phyloP scores from a whole-genome alignment of 2,797 vertebrate species.

The Bucorvus abyssinicus region DNA sequence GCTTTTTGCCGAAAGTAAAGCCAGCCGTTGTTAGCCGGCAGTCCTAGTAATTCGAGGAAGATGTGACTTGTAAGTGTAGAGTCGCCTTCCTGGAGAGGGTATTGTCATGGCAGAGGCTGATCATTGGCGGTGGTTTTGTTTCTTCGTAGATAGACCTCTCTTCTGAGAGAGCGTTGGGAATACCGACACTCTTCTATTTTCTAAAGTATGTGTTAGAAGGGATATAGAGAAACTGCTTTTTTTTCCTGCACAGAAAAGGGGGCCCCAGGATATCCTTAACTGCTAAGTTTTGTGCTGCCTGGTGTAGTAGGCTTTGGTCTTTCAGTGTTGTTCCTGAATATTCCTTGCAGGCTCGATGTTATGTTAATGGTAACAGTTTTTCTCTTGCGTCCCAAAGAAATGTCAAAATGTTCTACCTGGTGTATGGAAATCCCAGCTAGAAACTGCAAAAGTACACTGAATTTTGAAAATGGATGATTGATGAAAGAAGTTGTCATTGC shows the following conservation, averaged over 20 bases:
- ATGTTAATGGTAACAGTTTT: background rate
- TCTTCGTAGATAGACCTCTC: background rate
- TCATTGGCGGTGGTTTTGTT: rapidly evolving
- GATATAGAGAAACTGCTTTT: background rate
- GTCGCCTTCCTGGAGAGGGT: background rate
- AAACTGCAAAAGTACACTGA: background rate
- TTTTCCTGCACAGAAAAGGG: background rate
- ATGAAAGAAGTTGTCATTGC: background rate
- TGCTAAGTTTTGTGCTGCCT: background rate
- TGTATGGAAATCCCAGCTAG: background rate
- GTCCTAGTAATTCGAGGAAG: background rate
- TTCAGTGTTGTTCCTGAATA: background rate
- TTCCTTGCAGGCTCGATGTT: background rate
- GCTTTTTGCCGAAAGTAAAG: background rate
- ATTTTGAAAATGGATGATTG: background rate
- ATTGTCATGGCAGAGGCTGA: background rate
- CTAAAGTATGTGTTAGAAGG: background rate
- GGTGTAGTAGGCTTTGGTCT: background rate
- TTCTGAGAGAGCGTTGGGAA: background rate
- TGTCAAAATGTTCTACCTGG: background rate
- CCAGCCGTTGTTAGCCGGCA: background rate
- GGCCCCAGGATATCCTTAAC: background rate
- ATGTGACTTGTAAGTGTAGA: background rate
- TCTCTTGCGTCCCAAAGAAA: background rate
- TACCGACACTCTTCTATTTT: background rate